Base-by-base conservation (phyloP, 2,888 invertebrate genomes). In the Aradus depressus region DNA sequence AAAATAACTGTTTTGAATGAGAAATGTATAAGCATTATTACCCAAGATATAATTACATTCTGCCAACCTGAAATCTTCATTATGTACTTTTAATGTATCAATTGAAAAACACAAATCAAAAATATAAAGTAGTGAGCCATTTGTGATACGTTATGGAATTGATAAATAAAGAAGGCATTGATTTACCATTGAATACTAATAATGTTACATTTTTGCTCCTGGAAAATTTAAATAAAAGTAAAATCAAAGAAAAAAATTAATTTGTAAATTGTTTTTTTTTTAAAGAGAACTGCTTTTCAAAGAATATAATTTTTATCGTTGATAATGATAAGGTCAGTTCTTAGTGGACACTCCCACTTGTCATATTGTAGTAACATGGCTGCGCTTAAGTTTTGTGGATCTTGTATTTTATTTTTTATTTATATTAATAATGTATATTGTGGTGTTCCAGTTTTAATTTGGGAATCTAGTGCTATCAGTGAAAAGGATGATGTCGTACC, bases 381-480 rank as follows among this genome's bases (percentile, higher is more conserved):
- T 18, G 16, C 35, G 26, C 1, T 21, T 10, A 25, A 19, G 14
- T 31, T 18, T 14, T 26, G 31, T 10, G 2, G 12, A 2, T 37
- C 34, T 26, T 22, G 25, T 4, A 22, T 31, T 12, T 21, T 50
- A 14, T 44, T 28, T n/a, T 28, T 51, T 5, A 38, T 42, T 34
- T 34, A 26, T 18, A 2, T 44, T 8, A 19, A 23, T 14, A 47
- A 25, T 35, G 50, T 21, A 37, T 49, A 39, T 28, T 50, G 38
- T 26, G 50, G 51, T 42, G 60, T 60, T 10, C 60, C 60, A 2
- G 59, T 60, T 2, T 51, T 59, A 16, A 23, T 60, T 23, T 60
- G 60, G 60, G 58, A 59, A 48, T 58, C 60, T 22, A 55, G 52
- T 39, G 48, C 52, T 23, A 35, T 54, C 19, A 55, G 51, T 28